Percentiles rank a stretch among this genome's conserved stretches.
These are phyloP conservation scores for Xestia ashworthii DNA, from an alignment of 2,888 invertebrate genomes.

Conservation along the genomic window DNA sequence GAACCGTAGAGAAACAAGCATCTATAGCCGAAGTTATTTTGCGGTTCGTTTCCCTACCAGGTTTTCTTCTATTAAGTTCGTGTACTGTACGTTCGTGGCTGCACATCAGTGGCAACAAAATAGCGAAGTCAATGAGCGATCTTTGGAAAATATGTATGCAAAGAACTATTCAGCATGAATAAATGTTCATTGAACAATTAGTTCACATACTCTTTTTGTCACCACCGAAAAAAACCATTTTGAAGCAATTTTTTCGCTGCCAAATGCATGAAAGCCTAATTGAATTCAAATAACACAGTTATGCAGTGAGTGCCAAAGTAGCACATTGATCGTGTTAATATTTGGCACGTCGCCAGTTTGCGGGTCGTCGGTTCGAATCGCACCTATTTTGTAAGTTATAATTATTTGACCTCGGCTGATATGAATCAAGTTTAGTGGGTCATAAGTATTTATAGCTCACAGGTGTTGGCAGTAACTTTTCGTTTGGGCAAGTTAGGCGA, in stretches of 20 bases:
- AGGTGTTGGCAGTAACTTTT: slow-evolving; percentile 40
- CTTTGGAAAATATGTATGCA: background rate
- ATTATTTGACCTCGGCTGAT: slow-evolving; percentile 49
- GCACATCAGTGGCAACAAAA: background rate
- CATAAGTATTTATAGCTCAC: slow-evolving; percentile 53
- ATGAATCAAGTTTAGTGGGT: slow-evolving; percentile 54
- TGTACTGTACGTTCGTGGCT: background rate
- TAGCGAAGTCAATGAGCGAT: background rate
- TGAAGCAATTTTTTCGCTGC: background rate
- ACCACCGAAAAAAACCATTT: background rate
- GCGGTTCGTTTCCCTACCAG: too few species aligned
- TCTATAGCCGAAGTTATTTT: too few species aligned
- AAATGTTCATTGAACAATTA: background rate
- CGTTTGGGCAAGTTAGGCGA: slow-evolving; percentile 6
- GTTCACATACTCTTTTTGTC: background rate
- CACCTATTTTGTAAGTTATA: slow-evolving; percentile 39
- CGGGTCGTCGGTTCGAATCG: slow-evolving; percentile 12
- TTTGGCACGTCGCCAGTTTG: slow-evolving; percentile 54
- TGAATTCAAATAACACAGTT: slow-evolving; percentile 31
- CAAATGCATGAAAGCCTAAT: slow-evolving; percentile 2
- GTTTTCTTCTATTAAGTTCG: background rate
- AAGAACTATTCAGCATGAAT: background rate
- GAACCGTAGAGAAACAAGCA: background rate
- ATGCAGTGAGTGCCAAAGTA: slow-evolving; percentile 23
- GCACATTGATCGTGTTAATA: slow-evolving; percentile 48